Percentiles rank a stretch among this genome's conserved stretches.
phyloP scores from a whole-genome alignment of 2,888 invertebrate genomes.

The Latrodectus elegans region DNA sequence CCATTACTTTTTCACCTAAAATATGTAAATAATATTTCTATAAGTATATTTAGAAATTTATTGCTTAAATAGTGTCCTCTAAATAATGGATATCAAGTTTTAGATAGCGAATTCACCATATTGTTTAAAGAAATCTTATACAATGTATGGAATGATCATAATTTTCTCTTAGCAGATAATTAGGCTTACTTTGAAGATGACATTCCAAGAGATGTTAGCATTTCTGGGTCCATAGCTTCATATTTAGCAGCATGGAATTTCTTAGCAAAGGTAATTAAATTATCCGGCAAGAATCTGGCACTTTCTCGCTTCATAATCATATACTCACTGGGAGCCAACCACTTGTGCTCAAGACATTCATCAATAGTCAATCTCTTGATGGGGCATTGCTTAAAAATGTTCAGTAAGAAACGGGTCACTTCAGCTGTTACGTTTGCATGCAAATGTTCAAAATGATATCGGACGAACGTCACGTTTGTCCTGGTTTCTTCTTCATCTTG shows the following conservation, averaged over 20 bases:
- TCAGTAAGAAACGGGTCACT: conserved; percentile 93
- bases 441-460: conserved; percentile 94
- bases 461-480: conserved; percentile 92
- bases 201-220: conserved; percentile 64
- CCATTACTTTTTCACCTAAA: too few species aligned
- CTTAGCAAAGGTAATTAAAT: conserved; percentile 72
- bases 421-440: conserved; percentile 96
- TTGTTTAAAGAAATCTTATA: too few species aligned
- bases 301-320: conserved; percentile 94
- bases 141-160: too few species aligned
- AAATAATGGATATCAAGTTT: too few species aligned
- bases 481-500: conserved; percentile 90
- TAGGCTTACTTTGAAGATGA: conserved; percentile 62
- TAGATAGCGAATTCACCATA: too few species aligned
- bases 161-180: neutral
- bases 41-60: too few species aligned
- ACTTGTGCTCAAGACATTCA: conserved; percentile 96
- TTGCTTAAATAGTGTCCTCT: too few species aligned
- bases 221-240: conserved; percentile 58
- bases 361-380: conserved; percentile 94
- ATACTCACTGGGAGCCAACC: conserved; percentile 93
- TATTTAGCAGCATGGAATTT: conserved; percentile 67
- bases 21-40: too few species aligned
- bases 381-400: conserved; percentile 94
- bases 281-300: conserved; percentile 83